phyloP scores from a whole-genome alignment of 2,888 invertebrate species.

The Hermaeophaga mercurialis region DNA sequence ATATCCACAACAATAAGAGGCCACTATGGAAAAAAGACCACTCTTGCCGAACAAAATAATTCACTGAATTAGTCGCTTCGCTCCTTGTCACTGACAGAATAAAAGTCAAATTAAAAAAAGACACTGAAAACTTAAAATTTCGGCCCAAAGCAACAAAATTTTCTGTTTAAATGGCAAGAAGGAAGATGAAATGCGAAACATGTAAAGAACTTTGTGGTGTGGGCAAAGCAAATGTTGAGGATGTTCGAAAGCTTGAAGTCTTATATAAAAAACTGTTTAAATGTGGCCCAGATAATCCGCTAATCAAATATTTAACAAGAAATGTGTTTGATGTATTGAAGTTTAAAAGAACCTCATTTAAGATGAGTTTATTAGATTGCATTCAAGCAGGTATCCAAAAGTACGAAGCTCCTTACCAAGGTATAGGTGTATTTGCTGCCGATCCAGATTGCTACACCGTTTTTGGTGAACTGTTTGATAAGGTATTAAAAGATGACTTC shows the following conservation, averaged over 20 bases:
- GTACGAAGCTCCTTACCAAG: not conserved
- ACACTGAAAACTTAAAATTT: too few species aligned
- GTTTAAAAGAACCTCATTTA: not conserved
- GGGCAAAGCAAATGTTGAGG: not conserved
- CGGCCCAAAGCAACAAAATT: not conserved
- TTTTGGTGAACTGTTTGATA: not conserved
- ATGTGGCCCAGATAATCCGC: not conserved
- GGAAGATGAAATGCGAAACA: not conserved
- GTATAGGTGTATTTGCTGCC: not conserved
- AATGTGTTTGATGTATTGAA: not conserved
- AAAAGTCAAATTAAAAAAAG: too few species aligned
- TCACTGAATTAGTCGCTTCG: too few species aligned
- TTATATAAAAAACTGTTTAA: not conserved
- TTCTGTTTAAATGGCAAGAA: conserved; percentile 12
- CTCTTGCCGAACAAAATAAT: too few species aligned
- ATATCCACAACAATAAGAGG: too few species aligned
- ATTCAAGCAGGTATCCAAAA: not conserved
- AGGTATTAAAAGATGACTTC: not conserved
- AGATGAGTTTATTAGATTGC: not conserved
- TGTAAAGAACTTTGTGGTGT: not conserved
- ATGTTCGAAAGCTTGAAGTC: not conserved
- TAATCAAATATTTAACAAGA: not conserved
- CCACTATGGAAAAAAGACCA: too few species aligned
- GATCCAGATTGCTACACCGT: not conserved
- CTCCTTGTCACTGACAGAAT: too few species aligned